Base-by-base conservation (phyloP, 2,888 invertebrate species). In the Scaeva pyrastri region DNA sequence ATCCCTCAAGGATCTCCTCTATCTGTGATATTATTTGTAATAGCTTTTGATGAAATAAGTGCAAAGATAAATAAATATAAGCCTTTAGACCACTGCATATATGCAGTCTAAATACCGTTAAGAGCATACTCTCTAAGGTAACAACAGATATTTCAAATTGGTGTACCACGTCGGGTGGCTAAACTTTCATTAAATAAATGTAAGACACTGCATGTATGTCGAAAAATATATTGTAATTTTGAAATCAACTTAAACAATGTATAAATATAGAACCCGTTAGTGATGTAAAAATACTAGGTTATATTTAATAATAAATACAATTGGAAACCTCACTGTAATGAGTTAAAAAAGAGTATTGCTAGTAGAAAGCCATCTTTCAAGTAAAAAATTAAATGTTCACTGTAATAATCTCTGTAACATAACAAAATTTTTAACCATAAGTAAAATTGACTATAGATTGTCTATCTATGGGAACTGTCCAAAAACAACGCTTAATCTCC, bases 291-390 rank as follows among this genome's bases (percentile, higher is more conserved):
- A 26, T 39, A 19, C 19, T 60, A 60, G 60, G 60, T 60, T 21
- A 11, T 60, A 16, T 58, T 58, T 48, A 72, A 58, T 14, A 39
- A 62, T 41, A 73, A 48, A 36, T 73, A 62, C 19, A 45, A 14
- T 7, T 62, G 52, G 52, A 62, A 73, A 62, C 43, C 5, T n/a
- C 62, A 52, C 12, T 62, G 60, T 72, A 8, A n/a, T 55, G 55
- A 41, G 12, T 10, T 41, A 52, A 70, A 58, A 45, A 56, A 31
- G 55, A 71, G 45, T 26, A 12, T 41, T 12, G 41, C 41, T 41
- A 41, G 10, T 12, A 41, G 41, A 10, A 12, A 41, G 12, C 41
- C 11, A 41, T 41, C 12, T 41, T 12, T 41, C 41, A 41, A 41
- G 41, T 41, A 41, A 31, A 6, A 31, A 31, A 31, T 31, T 31